phyloP scores from a whole-genome alignment of 2,113 vertebrate species.

The Ammodytes dubius region DNA sequence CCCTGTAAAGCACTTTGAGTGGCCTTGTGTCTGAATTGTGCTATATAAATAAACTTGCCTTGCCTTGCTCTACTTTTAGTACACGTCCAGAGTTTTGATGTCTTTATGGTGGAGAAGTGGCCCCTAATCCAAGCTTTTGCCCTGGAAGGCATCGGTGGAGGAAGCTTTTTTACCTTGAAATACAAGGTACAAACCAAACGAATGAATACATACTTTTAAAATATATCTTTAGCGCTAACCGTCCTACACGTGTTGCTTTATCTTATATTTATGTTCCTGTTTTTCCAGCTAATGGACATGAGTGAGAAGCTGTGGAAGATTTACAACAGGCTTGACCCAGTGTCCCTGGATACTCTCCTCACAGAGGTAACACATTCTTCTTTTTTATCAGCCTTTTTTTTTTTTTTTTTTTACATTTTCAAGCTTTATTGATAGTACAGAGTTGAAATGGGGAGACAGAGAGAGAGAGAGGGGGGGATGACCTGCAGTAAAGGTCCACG shows the following conservation, averaged over 20 bases:
- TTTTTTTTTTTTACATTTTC: neutral
- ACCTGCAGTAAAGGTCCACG: too few species aligned
- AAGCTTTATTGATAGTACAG: too few species aligned
- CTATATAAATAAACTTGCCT: too few species aligned
- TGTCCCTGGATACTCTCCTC: constrained; percentile 90
- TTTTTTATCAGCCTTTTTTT: neutral
- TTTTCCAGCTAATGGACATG: constrained; percentile 91
- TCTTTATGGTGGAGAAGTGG: constrained; percentile 98
- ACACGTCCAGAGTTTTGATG: constrained; percentile 95
- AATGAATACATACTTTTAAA: neutral
- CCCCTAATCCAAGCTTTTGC: constrained; percentile 97
- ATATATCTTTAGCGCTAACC: neutral
- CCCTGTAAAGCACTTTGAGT: too few species aligned
- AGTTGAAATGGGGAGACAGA: too few species aligned
- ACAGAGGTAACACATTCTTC: constrained; percentile 86
- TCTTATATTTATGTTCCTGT: constrained; percentile 5
- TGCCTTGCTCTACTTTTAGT: constrained; percentile 83
- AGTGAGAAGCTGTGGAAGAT: constrained; percentile 92
- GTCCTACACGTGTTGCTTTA: neutral
- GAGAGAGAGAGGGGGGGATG: too few species aligned
- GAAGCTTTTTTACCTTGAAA: constrained; percentile 98
- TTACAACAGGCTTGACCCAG: constrained; percentile 92
- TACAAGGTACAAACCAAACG: constrained; percentile 86
- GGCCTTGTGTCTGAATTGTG: too few species aligned
- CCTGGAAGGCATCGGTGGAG: constrained; percentile 95